phyloP scores from a whole-genome alignment of 92 coral and sea anemone species.

The Zoanthus sansibaricus region DNA sequence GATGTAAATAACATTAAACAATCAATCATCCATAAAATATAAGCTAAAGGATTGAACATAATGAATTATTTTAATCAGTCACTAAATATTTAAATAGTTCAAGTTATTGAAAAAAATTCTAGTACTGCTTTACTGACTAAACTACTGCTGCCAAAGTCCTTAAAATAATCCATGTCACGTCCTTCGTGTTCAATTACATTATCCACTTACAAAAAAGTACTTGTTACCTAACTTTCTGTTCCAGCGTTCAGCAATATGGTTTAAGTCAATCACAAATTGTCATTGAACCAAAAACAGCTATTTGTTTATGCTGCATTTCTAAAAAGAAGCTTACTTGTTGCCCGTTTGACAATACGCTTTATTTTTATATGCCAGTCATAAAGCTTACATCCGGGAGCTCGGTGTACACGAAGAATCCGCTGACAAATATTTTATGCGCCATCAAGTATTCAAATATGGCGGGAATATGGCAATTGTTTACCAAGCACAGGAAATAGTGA shows the following conservation, averaged over 20 bases:
- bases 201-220: not conserved
- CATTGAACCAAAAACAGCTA: not conserved
- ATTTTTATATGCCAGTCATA: not conserved
- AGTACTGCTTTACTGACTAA: not conserved
- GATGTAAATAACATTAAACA: too few relatives aligned
- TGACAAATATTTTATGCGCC: not conserved
- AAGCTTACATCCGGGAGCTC: slow-evolving; percentile 59
- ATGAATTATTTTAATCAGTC: not conserved
- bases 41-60: not conserved
- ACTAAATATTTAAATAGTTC: not conserved
- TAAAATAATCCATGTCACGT: not conserved
- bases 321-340: too few relatives aligned
- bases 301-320: not conserved
- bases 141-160: not conserved
- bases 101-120: not conserved
- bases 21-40: not conserved
- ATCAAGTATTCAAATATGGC: slow-evolving; percentile 76
- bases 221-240: slow-evolving; percentile 9
- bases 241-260: not conserved
- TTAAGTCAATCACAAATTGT: not conserved
- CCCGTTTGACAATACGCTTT: too few relatives aligned
- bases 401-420: not conserved
- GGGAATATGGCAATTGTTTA: slow-evolving; percentile 82
- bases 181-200: not conserved
- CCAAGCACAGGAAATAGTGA: slow-evolving; percentile 69